These are phyloP conservation scores for Leptopilina boulardi DNA, from an alignment of 1,140 invertebrate genomes.

Conservation along the genomic window DNA sequence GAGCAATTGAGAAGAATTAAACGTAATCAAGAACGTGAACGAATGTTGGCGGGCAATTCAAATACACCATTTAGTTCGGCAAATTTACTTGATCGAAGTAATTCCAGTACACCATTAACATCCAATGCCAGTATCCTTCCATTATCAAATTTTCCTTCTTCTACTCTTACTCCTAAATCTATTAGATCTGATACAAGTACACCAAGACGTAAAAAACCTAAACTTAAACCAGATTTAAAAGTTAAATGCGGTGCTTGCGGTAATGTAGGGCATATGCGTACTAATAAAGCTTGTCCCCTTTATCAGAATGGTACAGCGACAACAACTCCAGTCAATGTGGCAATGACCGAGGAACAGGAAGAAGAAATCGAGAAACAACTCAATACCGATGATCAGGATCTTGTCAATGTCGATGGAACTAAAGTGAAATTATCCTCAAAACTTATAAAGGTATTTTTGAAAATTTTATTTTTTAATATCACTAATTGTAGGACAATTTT, in stretches of 20 bases:
- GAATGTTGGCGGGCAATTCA: conserved; percentile 74
- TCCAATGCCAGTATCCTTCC: conserved; percentile 62
- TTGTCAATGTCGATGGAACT: conserved; percentile 94
- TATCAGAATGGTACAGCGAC: conserved; percentile 84
- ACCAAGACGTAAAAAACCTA: conserved; percentile 85
- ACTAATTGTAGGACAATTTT: too few relatives aligned
- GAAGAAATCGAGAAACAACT: conserved; percentile 87
- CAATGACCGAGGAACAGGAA: conserved; percentile 88
- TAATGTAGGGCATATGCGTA: conserved; percentile 89
- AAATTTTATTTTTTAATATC: too few relatives aligned
- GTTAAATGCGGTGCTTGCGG: conserved; percentile 98
- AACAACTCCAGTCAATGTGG: conserved; percentile 82
- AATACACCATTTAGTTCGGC: conserved; percentile 39
- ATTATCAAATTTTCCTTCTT: conserved; percentile 54
- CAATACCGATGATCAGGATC: conserved; percentile 87
- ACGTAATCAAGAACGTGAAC: conserved; percentile 92
- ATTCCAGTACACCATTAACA: conserved; percentile 57
- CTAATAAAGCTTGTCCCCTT: conserved; percentile 96
- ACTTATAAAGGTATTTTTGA: conserved; percentile 83
- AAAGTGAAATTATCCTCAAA: conserved; percentile 91
- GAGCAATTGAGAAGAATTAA: conserved; percentile 96
- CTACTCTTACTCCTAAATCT: conserved; percentile 53
- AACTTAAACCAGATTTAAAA: conserved; percentile 93
- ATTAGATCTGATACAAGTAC: conserved; percentile 78
- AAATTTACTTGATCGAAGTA: conserved; percentile 63